Evolutionary conservation across 1,140 invertebrate species (phyloP).

Genomic region (Bombus impatiens): DNA sequence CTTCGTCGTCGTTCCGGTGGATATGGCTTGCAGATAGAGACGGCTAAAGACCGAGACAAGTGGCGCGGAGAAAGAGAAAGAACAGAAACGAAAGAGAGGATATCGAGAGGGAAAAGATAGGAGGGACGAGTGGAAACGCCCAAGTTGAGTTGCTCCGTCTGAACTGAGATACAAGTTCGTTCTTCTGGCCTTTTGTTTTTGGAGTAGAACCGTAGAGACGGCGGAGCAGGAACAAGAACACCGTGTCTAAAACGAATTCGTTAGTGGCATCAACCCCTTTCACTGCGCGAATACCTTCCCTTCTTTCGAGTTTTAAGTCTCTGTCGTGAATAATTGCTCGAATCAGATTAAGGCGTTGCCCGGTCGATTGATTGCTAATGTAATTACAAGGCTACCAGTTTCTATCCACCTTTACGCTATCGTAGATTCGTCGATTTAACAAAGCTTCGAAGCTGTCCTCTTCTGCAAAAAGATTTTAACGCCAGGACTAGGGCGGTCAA

Average conservation of each 20-base stretch:
- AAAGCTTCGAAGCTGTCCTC: not conserved
- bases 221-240: slow-evolving; percentile 36
- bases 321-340: slow-evolving; percentile 63
- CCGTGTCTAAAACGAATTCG: slow-evolving; percentile 62
- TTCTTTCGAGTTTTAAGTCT: slow-evolving; percentile 52
- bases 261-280: slow-evolving; percentile 63
- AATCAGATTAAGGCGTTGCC: slow-evolving; percentile 60
- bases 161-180: slow-evolving; percentile 72
- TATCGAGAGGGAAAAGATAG: slow-evolving; percentile 46
- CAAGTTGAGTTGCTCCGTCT: slow-evolving; percentile 58
- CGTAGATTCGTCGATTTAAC: not conserved
- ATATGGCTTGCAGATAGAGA: slow-evolving; percentile 67
- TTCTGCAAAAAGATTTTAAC: not conserved
- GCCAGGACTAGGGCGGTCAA: not conserved
- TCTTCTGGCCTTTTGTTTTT: slow-evolving; percentile 66
- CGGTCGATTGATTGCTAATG: slow-evolving; percentile 55
- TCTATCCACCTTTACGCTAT: not conserved
- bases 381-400: slow-evolving; percentile 27
- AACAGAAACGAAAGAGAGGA: slow-evolving; percentile 9
- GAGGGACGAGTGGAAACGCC: slow-evolving; percentile 40
- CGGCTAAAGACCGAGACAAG: slow-evolving; percentile 40
- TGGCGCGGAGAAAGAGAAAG: not conserved
- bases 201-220: slow-evolving; percentile 45
- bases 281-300: slow-evolving; percentile 4
- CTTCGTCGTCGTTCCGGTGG: slow-evolving; percentile 56